A percentile compares a stretch with the other conserved stretches of the same genome.
Conservation (phyloP, 2,888 invertebrate genomes). For the Elmis aenea region DNA sequence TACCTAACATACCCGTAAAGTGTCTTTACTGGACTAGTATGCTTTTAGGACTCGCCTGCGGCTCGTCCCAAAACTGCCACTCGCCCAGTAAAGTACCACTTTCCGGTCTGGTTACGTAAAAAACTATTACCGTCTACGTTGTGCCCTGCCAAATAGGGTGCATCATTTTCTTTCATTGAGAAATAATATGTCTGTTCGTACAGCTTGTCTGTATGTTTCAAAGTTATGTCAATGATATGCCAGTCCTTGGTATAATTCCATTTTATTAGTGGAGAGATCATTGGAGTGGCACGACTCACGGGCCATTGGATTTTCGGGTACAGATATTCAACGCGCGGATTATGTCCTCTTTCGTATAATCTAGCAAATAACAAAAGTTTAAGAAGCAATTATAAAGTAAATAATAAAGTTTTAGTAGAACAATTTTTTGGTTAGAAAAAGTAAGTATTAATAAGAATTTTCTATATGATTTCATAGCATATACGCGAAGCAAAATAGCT, state of each 20-base stretch:
- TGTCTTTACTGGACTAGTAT: no score
- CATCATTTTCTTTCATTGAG: conserved; percentile 59
- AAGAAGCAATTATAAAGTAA: not conserved
- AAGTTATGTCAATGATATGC: conserved; percentile 64
- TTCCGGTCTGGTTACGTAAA: no score
- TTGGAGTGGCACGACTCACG: conserved; percentile 79
- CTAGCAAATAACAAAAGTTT: conserved; percentile 47
- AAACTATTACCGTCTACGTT: conserved; percentile 72
- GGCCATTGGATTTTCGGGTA: conserved; percentile 74
- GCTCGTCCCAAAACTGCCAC: no score
- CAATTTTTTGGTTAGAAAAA: no score
- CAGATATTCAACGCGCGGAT: no score
- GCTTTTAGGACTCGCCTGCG: no score
- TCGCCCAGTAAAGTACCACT: no score
- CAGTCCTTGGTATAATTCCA: conserved; percentile 85
- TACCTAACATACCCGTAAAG: no score
- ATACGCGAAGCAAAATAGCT: no score
- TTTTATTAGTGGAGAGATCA: conserved; percentile 74
- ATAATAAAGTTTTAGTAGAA: no score
- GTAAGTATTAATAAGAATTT: no score
- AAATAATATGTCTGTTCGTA: conserved; percentile 61
- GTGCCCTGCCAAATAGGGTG: conserved; percentile 72
- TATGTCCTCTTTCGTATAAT: conserved; percentile 71
- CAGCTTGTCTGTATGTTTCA: conserved; percentile 61
- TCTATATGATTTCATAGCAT: no score